Base-by-base conservation (phyloP, 2,113 vertebrate genomes). In the Aphyosemion australe region DNA sequence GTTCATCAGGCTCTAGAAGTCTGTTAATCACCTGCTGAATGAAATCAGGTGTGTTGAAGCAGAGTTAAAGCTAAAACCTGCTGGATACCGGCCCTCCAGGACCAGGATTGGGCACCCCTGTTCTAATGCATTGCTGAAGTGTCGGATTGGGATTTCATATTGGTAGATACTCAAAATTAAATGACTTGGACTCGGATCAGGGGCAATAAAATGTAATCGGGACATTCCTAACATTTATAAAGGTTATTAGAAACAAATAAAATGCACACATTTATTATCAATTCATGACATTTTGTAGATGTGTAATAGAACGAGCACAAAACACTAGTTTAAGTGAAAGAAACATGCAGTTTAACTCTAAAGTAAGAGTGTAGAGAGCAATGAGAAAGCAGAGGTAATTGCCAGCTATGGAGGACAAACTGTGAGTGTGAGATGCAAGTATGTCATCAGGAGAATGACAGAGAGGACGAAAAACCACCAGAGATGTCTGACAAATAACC, bases 401-500 rank as follows among this genome's bases (percentile, higher is more conserved):
- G 31, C 41, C 60, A 69, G 34, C 19, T 75, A 20, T 60, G 52
- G 57, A 60, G 48, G 65, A 78, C 54, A 76, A 82, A 81, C 34
- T 48, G 47, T 39, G 43, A 45, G 37, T 68, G 47, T 41, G 18
- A 32, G 39, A 59, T 43, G 20, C 21, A 72, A 61, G 47, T 66
- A 48, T 76, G 53, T 74, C 61, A 72, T 76, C 65, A 52, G 75
- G 20, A 56, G 59, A 42, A 34, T 60, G 63, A 83, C 50, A 69
- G 18, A 47, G n/a, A 48, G 51, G 49, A 21, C 56, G 19, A 47
- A 7, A 65, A 51, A 41, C 42, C 57, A 6, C 9, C 39, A 62
- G 47, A 70, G 53, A 84, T 84, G 72, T 20, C 53, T 71, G 54
- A 79, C 63, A 76, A 79, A 82, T 74, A 77, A 69, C 53, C 45